Conservation (phyloP, 2,797 vertebrate genomes). For the Vultur gryphus region DNA sequence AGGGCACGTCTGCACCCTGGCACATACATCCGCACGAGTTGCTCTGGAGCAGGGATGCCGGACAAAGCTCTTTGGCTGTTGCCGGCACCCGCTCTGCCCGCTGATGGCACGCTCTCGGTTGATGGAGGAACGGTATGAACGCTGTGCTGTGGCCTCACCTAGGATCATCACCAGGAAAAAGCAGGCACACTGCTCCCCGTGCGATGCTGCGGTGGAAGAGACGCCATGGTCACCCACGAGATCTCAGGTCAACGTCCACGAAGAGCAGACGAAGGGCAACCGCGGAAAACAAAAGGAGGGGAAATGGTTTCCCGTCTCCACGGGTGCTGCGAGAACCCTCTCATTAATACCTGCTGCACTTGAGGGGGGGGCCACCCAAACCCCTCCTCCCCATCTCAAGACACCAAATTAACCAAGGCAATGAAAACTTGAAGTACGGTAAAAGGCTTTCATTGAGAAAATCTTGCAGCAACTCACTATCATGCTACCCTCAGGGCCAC, state of each 20-base stretch:
- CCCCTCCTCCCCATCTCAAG: not conserved
- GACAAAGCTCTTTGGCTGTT: not conserved
- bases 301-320: not conserved
- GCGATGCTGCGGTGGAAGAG: not conserved
- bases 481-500: not conserved
- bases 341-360: not conserved
- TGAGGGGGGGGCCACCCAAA: not conserved
- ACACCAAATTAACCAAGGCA: not conserved
- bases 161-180: not conserved
- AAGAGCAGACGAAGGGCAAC: not conserved
- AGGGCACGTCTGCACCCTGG: not conserved
- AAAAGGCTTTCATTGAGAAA: not conserved
- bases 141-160: not conserved
- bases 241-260: not conserved
- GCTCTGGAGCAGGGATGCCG: not conserved
- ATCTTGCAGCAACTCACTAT: not conserved
- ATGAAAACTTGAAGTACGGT: not conserved
- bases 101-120: not conserved
- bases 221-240: not conserved
- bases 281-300: not conserved
- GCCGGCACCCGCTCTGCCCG: not conserved
- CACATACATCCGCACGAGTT: not conserved
- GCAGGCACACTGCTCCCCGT: fast-evolving
- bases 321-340: not conserved
- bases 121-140: not conserved